These are phyloP conservation scores for Orientallactaga sibirica DNA, from an alignment of 2,797 vertebrate genomes.

Conservation along the genomic window DNA sequence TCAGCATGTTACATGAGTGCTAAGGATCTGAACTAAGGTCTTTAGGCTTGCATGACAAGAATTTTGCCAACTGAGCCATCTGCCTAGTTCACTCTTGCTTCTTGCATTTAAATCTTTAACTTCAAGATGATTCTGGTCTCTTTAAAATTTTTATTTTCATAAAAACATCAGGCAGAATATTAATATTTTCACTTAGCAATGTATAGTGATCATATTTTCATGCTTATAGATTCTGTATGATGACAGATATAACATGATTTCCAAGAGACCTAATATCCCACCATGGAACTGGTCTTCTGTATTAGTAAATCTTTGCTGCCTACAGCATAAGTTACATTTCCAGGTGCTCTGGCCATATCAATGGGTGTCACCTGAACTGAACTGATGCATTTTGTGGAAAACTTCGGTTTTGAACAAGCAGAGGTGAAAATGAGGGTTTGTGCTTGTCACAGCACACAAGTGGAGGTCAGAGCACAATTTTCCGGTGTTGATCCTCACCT, in stretches of 20 bases:
- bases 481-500: too few relatives aligned
- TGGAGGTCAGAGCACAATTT: too few relatives aligned
- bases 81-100: neutral
- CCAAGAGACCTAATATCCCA: neutral
- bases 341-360: neutral
- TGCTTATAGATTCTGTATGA: neutral
- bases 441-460: too few relatives aligned
- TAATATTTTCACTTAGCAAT: conserved; percentile 6
- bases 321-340: neutral
- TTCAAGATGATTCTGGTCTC: conserved; percentile 18
- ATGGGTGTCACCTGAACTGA: neutral
- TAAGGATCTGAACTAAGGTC: too few relatives aligned
- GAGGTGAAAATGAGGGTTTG: neutral
- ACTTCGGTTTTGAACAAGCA: neutral
- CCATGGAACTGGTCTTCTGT: neutral
- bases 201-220: neutral
- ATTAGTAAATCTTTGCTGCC: neutral
- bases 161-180: neutral
- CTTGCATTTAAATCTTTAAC: neutral
- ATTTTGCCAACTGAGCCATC: too few relatives aligned
- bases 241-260: neutral
- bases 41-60: too few relatives aligned
- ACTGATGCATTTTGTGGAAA: neutral
- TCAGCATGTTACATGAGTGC: too few relatives aligned
- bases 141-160: too few relatives aligned